Evolutionary conservation across 2,888 invertebrate species (phyloP).

Genomic region (Eupithecia insigniata): DNA sequence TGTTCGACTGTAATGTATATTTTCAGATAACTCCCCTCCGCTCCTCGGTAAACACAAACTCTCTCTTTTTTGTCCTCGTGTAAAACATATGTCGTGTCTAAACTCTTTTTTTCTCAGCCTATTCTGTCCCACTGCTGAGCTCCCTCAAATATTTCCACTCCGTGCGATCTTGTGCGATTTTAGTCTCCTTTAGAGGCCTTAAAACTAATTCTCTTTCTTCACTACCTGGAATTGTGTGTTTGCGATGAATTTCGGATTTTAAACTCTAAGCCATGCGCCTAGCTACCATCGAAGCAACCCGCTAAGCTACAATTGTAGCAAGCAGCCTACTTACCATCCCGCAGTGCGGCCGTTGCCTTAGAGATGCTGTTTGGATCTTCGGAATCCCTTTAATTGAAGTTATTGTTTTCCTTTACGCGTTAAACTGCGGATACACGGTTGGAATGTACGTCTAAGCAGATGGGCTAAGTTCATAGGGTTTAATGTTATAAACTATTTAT

Average conservation of each 20-base stretch:
- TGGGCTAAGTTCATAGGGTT: not conserved
- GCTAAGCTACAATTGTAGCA: no score
- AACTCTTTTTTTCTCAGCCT: not conserved
- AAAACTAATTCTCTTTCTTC: no score
- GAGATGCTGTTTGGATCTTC: slow-evolving; percentile 40
- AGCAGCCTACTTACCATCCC: not conserved
- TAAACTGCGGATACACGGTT: slow-evolving; percentile 34
- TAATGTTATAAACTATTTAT: not conserved
- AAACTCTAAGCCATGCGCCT: not conserved
- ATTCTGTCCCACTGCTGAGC: not conserved
- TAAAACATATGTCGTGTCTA: no score
- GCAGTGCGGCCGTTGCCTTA: not conserved
- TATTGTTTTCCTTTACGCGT: slow-evolving; percentile 61
- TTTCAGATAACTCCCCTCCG: no score
- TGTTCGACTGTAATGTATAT: no score
- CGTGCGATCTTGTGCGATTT: not conserved
- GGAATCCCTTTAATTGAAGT: slow-evolving; percentile 62
- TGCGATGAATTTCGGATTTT: no score
- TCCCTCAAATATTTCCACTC: no score
- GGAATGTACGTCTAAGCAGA: not conserved
- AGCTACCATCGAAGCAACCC: not conserved
- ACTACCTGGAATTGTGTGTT: no score
- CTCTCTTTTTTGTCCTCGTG: no score
- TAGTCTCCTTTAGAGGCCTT: not conserved
- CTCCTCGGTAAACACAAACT: no score